These are phyloP conservation scores for Aphidius colemani DNA, from an alignment of 2,888 invertebrate species.

Conservation along the genomic window DNA sequence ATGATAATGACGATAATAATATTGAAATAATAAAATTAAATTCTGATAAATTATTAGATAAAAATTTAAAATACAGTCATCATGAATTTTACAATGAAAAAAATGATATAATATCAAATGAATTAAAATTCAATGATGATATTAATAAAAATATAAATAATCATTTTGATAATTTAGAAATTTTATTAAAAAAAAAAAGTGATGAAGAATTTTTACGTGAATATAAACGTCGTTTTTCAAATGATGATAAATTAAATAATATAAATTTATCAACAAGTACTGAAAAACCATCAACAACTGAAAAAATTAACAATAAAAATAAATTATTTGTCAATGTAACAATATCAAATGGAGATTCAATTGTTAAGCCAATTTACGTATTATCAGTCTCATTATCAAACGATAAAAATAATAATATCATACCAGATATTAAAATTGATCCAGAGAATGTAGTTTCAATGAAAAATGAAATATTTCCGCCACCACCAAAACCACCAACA, in stretches of 20 bases:
- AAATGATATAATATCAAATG: constrained; percentile 31
- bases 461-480: constrained; percentile 44
- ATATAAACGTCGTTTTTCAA: constrained; percentile 44
- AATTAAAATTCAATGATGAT: constrained; percentile 29
- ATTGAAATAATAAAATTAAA: constrained; percentile 49
- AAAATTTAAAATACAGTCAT: constrained; percentile 38
- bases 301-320: constrained; percentile 53
- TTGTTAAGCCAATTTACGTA: constrained; percentile 74
- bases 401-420: constrained; percentile 55
- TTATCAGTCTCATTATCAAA: constrained; percentile 81
- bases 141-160: constrained; percentile 23
- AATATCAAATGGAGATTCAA: constrained; percentile 72
- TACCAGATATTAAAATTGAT: constrained; percentile 65
- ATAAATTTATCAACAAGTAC: neutral
- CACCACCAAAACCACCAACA: constrained; percentile 48
- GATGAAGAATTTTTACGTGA: constrained; percentile 49
- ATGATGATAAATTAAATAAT: constrained; percentile 15
- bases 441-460: constrained; percentile 53
- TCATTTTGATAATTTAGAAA: constrained; percentile 39
- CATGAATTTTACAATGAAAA: constrained; percentile 28
- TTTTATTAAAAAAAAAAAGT: constrained; percentile 44
- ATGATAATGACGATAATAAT: constrained; percentile 61
- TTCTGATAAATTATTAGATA: constrained; percentile 46
- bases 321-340: constrained; percentile 82
- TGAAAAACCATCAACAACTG: constrained; percentile 15